These are phyloP conservation scores for Brachyopa scutellaris DNA, from an alignment of 2,888 invertebrate genomes.

Conservation along the genomic window DNA sequence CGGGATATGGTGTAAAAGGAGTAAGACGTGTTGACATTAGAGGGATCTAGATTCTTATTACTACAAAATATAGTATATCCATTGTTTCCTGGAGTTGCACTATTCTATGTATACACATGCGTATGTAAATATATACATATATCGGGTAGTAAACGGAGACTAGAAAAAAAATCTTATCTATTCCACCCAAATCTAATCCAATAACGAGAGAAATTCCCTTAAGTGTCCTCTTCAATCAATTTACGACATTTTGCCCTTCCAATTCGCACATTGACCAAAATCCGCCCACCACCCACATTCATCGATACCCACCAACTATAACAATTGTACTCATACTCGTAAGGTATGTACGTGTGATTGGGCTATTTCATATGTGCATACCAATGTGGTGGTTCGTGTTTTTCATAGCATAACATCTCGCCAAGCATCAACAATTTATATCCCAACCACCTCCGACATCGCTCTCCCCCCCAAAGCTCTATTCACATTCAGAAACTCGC, in stretches of 20 bases:
- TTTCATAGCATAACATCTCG: conserved; percentile 60
- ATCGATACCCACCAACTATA: conserved; percentile 39
- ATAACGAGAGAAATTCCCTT: conserved; percentile 56
- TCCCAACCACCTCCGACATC: conserved; percentile 4
- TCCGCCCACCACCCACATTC: conserved; percentile 19
- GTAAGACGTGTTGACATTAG: too few relatives aligned
- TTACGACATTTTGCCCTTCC: conserved; percentile 63
- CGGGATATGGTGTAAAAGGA: too few relatives aligned
- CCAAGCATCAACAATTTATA: conserved; percentile 66
- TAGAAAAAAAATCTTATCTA: too few relatives aligned
- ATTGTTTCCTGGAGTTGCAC: too few relatives aligned
- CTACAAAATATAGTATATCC: too few relatives aligned
- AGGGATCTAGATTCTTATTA: too few relatives aligned
- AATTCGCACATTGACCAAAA: conserved; percentile 26
- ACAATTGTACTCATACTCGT: too few relatives aligned
- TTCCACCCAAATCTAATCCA: conserved; percentile 39
- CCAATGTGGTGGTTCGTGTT: conserved; percentile 65
- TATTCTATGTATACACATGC: too few relatives aligned
- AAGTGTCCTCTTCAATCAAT: conserved; percentile 66
- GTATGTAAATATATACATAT: too few relatives aligned
- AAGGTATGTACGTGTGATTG: conserved; percentile 69
- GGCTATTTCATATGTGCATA: conserved; percentile 71
- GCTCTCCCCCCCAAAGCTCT: neutral
- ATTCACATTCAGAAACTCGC: neutral
- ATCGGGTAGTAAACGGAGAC: too few relatives aligned